Evolutionary conservation across 1,140 invertebrate species (phyloP), one percentile per base, ranked within the genome.

Genomic region (Dreissena polymorpha): DNA sequence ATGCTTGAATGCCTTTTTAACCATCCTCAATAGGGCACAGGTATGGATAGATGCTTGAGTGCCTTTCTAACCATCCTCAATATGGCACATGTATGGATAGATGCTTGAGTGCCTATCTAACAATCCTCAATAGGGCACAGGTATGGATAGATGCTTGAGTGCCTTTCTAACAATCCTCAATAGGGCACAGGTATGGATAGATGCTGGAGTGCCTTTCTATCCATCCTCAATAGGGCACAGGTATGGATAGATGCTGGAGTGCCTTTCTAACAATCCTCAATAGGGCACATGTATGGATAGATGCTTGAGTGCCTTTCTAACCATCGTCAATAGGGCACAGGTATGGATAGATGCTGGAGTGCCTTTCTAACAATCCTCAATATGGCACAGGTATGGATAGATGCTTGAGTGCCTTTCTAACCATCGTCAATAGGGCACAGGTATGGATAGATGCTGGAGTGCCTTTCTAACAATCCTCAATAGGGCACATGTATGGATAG

Each of bases 21-120:
- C 21, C 53, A 3, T 93, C n/a, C 92, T 93, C 85, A 93, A 93
- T 82, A 90, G 92, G 88, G 90, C 89, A 25, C 92, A 93, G 91
- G 92, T 92, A 79, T 65, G 51, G 25, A 29, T 2, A 39, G 39
- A 39, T 8, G 3, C 39, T 39, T 39, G 39, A 5, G 2, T 39
- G 39, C n/a, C 67, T 69, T 0, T 69, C 3, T 27, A 16, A 27
- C 21, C 53, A 3, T 93, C n/a, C 92, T 93, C 85, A 93, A 93
- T 82, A 90, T 92, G 88, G 90, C 89, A 25, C 92, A 93, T 90
- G 92, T 92, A 79, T 65, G 51, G 25, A 29, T 2, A 39, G 39
- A 39, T 8, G 3, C 39, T 39, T 39, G 39, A 5, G 2, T 39
- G 39, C n/a, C 67, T 69, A 6, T 69, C 3, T 27, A 16, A 27